Percentiles rank a stretch among this genome's conserved stretches.
Conservation (phyloP, 2,888 invertebrate species). For the Arctia plantaginis region DNA sequence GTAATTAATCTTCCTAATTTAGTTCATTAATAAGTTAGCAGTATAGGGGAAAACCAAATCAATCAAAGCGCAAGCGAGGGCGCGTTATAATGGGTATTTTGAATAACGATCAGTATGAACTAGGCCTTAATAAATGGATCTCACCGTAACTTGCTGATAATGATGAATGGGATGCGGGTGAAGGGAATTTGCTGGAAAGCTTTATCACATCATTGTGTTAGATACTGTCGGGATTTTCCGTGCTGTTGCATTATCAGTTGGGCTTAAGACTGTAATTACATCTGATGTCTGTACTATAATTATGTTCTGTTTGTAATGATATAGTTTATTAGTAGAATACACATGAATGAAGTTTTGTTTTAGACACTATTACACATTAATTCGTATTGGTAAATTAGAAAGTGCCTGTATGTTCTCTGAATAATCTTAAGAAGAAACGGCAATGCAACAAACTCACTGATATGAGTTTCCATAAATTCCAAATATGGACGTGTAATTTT, state of each 20-base stretch:
- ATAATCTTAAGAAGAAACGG: no score
- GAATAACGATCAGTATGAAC: slow-evolving; percentile 42
- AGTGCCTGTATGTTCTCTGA: no score
- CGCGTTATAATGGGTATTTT: slow-evolving; percentile 41
- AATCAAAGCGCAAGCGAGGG: slow-evolving; percentile 37
- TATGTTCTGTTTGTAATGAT: no score
- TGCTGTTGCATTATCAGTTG: neutral
- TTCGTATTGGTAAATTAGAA: no score
- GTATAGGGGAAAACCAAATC: slow-evolving; percentile 32
- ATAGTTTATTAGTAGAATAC: no score
- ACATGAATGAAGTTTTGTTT: no score
- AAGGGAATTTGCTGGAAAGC: slow-evolving; percentile 9
- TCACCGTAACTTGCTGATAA: slow-evolving; percentile 29
- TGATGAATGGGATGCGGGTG: slow-evolving; percentile 29
- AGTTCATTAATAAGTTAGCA: slow-evolving; percentile 40
- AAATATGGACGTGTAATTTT: no score
- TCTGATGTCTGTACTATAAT: no score
- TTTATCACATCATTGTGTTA: slow-evolving; percentile 7
- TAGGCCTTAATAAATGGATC: slow-evolving; percentile 44
- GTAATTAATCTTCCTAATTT: slow-evolving; percentile 29
- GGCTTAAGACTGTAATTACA: neutral
- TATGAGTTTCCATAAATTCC: no score
- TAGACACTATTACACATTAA: no score
- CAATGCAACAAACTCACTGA: no score
- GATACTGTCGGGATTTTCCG: neutral